These are phyloP conservation scores for Chaetura pelagica DNA, from an alignment of 2,113 vertebrate species.

Conservation along the genomic window DNA sequence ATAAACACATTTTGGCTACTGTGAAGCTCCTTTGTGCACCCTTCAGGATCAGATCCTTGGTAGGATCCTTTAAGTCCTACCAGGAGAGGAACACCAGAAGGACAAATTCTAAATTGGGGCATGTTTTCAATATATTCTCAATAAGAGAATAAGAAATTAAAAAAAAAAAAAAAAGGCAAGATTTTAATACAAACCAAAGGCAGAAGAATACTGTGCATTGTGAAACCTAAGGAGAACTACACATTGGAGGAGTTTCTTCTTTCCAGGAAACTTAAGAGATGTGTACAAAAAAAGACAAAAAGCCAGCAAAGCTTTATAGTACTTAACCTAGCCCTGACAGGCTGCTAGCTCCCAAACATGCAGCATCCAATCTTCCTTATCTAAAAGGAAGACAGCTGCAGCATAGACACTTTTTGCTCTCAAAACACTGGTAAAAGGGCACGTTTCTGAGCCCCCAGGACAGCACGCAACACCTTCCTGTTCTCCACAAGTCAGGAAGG, in stretches of 20 bases:
- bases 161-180: not conserved
- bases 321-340: not conserved
- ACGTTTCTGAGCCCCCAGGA: not conserved
- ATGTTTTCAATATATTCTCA: not conserved
- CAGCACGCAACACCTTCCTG: fast-evolving
- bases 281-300: not conserved
- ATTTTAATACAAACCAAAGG: not conserved
- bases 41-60: not conserved
- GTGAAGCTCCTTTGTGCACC: not conserved
- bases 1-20: not conserved
- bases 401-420: not conserved
- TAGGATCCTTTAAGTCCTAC: not conserved
- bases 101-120: not conserved
- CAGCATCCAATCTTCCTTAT: slow-evolving; percentile 18
- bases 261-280: not conserved
- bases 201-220: not conserved
- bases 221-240: not conserved
- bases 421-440: slow-evolving; percentile 9
- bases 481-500: not conserved
- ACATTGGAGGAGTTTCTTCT: not conserved
- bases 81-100: not conserved
- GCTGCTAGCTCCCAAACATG: not conserved
- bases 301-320: not conserved
- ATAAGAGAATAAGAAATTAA: not conserved
- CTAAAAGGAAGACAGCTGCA: slow-evolving; percentile 19